These are phyloP conservation scores for Drosophila pruinosa DNA, from an alignment of 1,140 invertebrate species.

Conservation along the genomic window DNA sequence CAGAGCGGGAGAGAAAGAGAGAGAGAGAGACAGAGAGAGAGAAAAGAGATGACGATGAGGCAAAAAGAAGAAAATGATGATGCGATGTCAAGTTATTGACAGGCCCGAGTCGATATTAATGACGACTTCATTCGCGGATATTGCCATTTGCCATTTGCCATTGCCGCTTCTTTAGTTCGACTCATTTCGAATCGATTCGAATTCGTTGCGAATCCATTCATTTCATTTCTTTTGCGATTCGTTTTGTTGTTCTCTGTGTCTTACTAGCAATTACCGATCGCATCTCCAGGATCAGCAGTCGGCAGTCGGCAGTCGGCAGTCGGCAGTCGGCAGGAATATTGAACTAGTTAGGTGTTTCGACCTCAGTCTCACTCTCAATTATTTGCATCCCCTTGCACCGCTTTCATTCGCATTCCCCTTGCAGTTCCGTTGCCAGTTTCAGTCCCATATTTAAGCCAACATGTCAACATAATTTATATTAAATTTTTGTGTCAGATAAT, in stretches of 20 bases:
- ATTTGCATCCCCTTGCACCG: too few species aligned
- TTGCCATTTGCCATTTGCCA: conserved; percentile 5
- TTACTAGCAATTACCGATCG: conserved; percentile 61
- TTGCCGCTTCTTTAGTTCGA: background rate
- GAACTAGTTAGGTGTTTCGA: conserved; percentile 55
- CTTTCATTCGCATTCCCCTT: background rate
- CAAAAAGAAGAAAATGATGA: conserved; percentile 55
- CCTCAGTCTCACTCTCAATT: conserved; percentile 15
- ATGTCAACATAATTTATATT: conserved; percentile 83
- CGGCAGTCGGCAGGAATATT: conserved; percentile 26
- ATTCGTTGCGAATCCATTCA: background rate
- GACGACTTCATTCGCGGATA: conserved; percentile 73
- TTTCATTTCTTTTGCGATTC: conserved; percentile 1
- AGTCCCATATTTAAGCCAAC: conserved; percentile 76
- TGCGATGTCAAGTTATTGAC: conserved; percentile 79
- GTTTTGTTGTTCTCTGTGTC: conserved; percentile 55
- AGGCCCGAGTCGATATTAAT: conserved; percentile 76
- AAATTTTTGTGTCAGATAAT: conserved; percentile 82
- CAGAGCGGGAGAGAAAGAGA: background rate
- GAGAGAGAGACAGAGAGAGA: background rate
- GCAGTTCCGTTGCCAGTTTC: conserved; percentile 1
- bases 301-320: background rate
- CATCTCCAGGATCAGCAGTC: background rate
- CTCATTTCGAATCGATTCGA: background rate
- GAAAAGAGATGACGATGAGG: background rate